These are phyloP conservation scores for Cyprinodon brontotheroides DNA, from an alignment of 2,113 vertebrate genomes.

Conservation along the genomic window DNA sequence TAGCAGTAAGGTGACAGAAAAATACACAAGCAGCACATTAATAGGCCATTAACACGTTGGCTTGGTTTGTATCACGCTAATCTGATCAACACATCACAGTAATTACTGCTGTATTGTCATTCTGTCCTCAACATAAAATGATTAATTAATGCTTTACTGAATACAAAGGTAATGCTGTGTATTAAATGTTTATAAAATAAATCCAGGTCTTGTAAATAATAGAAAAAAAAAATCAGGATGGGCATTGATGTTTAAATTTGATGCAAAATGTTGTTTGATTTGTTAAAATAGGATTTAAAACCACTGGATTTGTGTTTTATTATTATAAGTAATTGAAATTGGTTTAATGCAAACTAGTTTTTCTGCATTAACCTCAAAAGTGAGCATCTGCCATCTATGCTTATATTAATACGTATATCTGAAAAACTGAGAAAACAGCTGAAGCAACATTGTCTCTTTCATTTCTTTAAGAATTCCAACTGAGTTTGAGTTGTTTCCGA, in stretches of 20 bases:
- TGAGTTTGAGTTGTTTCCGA: background rate
- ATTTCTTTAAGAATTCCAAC: slow-evolving; percentile 1
- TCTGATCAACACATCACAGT: background rate
- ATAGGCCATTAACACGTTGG: slow-evolving; percentile 26
- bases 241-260: background rate
- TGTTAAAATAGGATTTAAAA: background rate
- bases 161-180: background rate
- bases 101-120: slow-evolving; percentile 12
- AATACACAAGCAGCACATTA: background rate
- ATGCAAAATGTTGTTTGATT: background rate
- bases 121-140: background rate
- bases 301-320: background rate
- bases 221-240: background rate
- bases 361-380: background rate
- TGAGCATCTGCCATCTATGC: background rate
- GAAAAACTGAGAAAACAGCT: background rate
- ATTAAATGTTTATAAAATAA: background rate
- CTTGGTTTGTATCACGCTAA: background rate
- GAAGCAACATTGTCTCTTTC: background rate
- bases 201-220: background rate
- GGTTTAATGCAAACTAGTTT: background rate
- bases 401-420: background rate
- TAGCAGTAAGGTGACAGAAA: slow-evolving; percentile 22
- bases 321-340: background rate
- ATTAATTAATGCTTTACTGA: background rate